Percentiles rank a stretch among this genome's conserved stretches.
These are phyloP conservation scores for Alouatta palliata DNA, from an alignment of 2,113 vertebrate genomes.

Conservation along the genomic window DNA sequence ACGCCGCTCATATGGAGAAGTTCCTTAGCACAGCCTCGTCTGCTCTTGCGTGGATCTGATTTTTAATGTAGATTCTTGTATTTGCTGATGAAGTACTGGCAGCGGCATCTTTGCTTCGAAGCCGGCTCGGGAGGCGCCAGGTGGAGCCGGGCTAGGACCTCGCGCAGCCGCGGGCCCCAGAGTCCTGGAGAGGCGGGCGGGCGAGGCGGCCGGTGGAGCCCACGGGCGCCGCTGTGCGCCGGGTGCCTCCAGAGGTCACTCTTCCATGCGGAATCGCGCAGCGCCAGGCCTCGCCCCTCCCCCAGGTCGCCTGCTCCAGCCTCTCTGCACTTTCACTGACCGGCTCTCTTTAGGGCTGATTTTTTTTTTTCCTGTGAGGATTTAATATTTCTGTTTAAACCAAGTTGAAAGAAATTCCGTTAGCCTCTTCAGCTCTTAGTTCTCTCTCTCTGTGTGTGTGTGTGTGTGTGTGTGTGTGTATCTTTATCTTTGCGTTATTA, in stretches of 20 bases:
- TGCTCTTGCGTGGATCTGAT: background rate
- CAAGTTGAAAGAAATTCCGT: slow-evolving; percentile 25
- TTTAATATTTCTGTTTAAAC: slow-evolving; percentile 52
- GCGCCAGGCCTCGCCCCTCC: background rate
- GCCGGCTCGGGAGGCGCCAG: background rate
- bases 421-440: background rate
- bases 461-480: no score
- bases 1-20: background rate
- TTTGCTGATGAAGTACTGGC: background rate
- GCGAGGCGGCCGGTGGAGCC: background rate
- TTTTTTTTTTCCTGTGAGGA: background rate
- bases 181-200: background rate
- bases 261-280: slow-evolving; percentile 79
- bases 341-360: slow-evolving; percentile 32
- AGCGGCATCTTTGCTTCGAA: background rate
- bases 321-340: slow-evolving; percentile 56
- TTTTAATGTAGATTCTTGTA: background rate
- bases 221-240: slow-evolving; percentile 11
- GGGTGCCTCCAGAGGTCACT: slow-evolving; percentile 88
- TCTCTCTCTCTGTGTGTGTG: background rate
- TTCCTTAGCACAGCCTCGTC: background rate
- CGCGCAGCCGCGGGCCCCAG: background rate
- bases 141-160: background rate
- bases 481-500: background rate
- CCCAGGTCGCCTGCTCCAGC: background rate